Evolutionary conservation across 2,113 vertebrate species (phyloP).

Genomic region (Cyprinodon brontotheroides): DNA sequence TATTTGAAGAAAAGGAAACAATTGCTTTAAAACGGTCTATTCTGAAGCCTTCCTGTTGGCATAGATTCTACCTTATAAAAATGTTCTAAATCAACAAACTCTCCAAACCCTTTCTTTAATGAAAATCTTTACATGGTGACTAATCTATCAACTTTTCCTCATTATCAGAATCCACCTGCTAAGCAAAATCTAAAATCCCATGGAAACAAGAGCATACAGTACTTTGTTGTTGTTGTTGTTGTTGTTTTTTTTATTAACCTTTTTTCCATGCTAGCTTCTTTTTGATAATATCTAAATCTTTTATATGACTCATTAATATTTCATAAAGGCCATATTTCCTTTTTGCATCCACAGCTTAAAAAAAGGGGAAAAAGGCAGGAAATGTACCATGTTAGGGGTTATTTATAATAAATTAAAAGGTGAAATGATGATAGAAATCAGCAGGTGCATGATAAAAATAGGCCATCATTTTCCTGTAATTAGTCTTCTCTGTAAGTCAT

Average conservation of each 20-base stretch:
- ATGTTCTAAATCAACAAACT: background rate
- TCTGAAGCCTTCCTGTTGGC: background rate
- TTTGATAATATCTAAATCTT: background rate
- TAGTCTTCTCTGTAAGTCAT: background rate
- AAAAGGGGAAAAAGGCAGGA: background rate
- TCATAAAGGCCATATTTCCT: background rate
- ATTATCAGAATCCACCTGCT: too few relatives aligned
- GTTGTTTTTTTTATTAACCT: background rate
- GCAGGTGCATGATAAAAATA: conserved; percentile 12
- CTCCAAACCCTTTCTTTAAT: background rate
- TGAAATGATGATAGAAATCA: conserved; percentile 4
- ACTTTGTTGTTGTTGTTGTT: too few relatives aligned
- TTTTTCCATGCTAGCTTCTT: background rate
- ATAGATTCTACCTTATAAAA: background rate
- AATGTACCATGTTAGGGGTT: background rate
- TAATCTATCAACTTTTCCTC: background rate
- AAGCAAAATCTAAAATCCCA: background rate
- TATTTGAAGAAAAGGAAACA: background rate
- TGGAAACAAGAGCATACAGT: background rate
- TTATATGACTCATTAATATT: background rate
- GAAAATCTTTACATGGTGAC: background rate
- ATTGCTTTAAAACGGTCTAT: too few relatives aligned
- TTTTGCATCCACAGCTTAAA: background rate
- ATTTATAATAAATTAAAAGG: background rate
- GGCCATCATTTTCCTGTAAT: background rate